A percentile compares a stretch with the other conserved stretches of the same genome.
Evolutionary conservation across 2,888 invertebrate species (phyloP).

Genomic region (Agriopis marginaria): DNA sequence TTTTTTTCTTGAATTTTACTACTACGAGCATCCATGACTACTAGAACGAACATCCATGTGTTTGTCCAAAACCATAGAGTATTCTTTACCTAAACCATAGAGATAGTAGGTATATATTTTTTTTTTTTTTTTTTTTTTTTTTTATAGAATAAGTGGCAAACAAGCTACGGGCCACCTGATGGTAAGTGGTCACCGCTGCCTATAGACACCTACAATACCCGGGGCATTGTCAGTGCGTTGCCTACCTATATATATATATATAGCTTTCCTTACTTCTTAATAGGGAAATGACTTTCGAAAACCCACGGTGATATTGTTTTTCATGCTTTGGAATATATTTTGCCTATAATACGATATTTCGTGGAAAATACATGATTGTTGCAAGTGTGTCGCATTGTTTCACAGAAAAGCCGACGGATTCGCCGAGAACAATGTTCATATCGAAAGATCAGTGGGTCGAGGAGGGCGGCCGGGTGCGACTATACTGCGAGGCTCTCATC

Average conservation of each 20-base stretch:
- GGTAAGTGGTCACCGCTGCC: too few species aligned
- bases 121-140: too few species aligned
- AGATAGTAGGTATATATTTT: too few species aligned
- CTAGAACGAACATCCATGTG: too few species aligned
- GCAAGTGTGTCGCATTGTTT: slow-evolving; percentile 47
- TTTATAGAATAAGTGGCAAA: too few species aligned
- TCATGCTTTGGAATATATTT: slow-evolving; percentile 7
- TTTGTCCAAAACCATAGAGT: too few species aligned
- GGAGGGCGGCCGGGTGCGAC: slow-evolving; percentile 87
- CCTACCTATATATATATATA: too few species aligned
- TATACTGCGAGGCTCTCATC: slow-evolving; percentile 93
- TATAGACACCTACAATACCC: too few species aligned
- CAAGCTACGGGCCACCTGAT: too few species aligned
- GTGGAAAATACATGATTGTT: slow-evolving; percentile 50
- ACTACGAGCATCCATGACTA: too few species aligned
- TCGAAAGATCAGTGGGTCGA: slow-evolving; percentile 88
- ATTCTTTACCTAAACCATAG: not conserved
- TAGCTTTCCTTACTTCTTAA: not conserved
- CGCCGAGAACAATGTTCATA: slow-evolving; percentile 89
- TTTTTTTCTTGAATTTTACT: too few species aligned
- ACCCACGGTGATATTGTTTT: slow-evolving; percentile 8
- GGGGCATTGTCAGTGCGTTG: too few species aligned
- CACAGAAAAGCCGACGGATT: slow-evolving; percentile 88
- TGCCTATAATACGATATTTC: slow-evolving; percentile 22
- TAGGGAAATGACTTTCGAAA: not conserved